Base-by-base conservation (phyloP, 2,113 vertebrate species). In the Protomyctophum bolini region DNA sequence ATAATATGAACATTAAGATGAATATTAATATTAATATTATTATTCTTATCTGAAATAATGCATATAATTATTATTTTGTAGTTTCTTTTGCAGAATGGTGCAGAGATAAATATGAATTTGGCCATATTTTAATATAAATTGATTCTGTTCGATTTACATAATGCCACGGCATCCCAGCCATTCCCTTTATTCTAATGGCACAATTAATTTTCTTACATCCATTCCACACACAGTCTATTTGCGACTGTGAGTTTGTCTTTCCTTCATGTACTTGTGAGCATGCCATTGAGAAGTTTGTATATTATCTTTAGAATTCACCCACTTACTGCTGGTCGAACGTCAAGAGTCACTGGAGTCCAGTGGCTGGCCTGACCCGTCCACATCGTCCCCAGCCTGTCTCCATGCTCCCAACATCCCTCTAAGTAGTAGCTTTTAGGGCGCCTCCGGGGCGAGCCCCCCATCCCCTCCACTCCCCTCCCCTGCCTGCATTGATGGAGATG, bases 401-500 rank as follows among this genome's bases (percentile, higher is more conserved):
- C 72, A 52, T 70, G 75, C 82, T 82, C 82, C 81, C 73, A 72
- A 80, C 77, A 82, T 87, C 82, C 78, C 84, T 90, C 77, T 87
- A 84, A 88, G 77, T 87, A 86, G 57, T 41, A 77, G 81, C 79
- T 90, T 81, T 68, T 63, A 46, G 76, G 68, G 68, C 74, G 75
- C 79, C 81, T 79, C 76, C 61, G 75, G 56, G 77, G 61, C 74
- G 76, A 54, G 21, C 21, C 21, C 21, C 21, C 21, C 21, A 21
- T 21, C 21, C 21, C 21, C 21, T 6, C 33, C 33, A 2, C 3
- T 4, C 2, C 33, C 33, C 33, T 6, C 33, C 5, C 33, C 33
- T 67, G 74, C 60, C 80, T 66, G 75, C 69, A 72, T 71, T 76
- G 78, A 81, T 72, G 83, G 91, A 96, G 95, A 97, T 94, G 94